phyloP scores from a whole-genome alignment of 1,140 invertebrate species.

The Pectinophora gossypiella region DNA sequence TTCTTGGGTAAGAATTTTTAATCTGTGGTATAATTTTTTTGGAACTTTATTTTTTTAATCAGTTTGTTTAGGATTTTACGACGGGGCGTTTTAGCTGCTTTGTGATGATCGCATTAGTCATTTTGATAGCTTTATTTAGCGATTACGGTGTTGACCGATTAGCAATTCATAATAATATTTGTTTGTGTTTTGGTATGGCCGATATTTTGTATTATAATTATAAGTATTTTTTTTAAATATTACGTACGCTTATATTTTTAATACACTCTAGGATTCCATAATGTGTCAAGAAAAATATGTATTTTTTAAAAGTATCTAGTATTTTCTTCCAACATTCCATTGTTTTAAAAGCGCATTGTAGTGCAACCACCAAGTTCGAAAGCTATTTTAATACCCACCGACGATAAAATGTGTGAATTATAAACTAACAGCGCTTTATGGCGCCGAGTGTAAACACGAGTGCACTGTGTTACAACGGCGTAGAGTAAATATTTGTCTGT shows the following conservation, averaged over 20 bases:
- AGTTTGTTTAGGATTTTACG: conserved; percentile 37
- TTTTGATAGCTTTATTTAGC: neutral
- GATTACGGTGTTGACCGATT: no score
- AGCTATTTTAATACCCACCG: neutral
- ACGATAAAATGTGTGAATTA: neutral
- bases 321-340: no score
- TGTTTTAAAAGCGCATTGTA: neutral
- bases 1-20: conserved; percentile 9
- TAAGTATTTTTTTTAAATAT: no score
- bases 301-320: no score
- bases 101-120: neutral
- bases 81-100: conserved; percentile 16
- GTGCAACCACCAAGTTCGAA: neutral
- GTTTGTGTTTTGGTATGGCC: no score
- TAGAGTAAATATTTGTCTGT: conserved; percentile 23
- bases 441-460: neutral
- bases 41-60: conserved; percentile 12
- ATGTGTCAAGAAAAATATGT: no score
- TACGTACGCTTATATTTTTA: no score
- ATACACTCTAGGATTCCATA: no score
- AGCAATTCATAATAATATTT: no score
- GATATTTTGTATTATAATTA: no score
- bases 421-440: neutral
- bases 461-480: no score
- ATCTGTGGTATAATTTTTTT: conserved; percentile 1